Percentiles rank a stretch among this genome's conserved stretches.
These are phyloP conservation scores for Artemia franciscana DNA, from an alignment of 1,140 invertebrate species.

Conservation along the genomic window DNA sequence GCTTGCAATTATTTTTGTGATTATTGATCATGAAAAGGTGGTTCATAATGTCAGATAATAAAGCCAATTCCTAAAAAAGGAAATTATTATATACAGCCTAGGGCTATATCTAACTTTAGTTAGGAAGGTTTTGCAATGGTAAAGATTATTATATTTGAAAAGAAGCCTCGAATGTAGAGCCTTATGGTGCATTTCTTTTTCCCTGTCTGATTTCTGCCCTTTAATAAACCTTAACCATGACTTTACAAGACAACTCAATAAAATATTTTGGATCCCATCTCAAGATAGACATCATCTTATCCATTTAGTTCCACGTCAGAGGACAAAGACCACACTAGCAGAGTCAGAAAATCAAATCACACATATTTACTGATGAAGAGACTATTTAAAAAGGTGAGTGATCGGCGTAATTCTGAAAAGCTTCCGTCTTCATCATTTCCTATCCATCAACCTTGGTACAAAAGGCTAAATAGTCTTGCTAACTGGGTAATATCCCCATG, in stretches of 20 bases:
- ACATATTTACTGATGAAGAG: neutral
- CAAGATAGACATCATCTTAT: neutral
- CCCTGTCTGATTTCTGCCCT: no score
- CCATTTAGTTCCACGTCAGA: neutral
- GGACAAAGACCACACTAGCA: neutral
- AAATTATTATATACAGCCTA: no score
- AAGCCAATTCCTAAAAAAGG: no score
- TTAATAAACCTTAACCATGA: no score
- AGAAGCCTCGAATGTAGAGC: no score
- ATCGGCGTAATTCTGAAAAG: neutral
- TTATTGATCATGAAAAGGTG: no score
- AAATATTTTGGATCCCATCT: neutral
- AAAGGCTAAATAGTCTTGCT: neutral
- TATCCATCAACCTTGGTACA: neutral
- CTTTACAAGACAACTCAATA: neutral
- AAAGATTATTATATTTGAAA: no score
- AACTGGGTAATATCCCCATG: neutral
- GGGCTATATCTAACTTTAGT: no score
- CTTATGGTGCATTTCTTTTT: no score
- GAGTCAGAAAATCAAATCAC: neutral
- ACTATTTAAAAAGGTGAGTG: neutral
- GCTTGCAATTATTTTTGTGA: no score
- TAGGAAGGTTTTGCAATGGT: no score
- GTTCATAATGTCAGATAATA: no score
- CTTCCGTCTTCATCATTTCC: neutral